Evolutionary conservation across 2,888 invertebrate genomes (phyloP).

Genomic region (Melinopterus prodromus): DNA sequence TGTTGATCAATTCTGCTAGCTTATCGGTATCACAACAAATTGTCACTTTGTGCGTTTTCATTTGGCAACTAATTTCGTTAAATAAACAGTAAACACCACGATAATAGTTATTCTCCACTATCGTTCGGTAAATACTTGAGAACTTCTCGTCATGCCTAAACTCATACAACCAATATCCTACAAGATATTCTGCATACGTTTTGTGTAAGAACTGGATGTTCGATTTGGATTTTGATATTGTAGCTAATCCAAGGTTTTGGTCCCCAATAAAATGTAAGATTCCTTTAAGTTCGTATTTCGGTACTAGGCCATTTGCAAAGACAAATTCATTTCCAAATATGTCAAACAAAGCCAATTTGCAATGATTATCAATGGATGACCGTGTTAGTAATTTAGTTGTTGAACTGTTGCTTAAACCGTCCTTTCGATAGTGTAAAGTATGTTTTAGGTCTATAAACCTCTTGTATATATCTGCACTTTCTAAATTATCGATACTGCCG

Average conservation of each 20-base stretch:
- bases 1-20: neutral
- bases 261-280: neutral
- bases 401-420: no score
- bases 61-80: neutral
- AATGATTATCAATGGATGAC: neutral
- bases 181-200: neutral
- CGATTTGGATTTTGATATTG: neutral
- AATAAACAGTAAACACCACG: neutral
- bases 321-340: neutral
- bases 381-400: no score
- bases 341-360: neutral
- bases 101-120: neutral
- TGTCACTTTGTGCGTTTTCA: neutral
- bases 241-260: neutral
- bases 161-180: neutral
- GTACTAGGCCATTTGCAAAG: neutral
- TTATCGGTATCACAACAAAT: neutral
- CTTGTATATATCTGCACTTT: neutral
- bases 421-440: no score
- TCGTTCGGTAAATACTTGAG: neutral
- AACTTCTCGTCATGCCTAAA: neutral
- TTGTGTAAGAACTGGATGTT: neutral
- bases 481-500: neutral
- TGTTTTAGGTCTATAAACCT: neutral
- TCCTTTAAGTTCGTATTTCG: neutral